Base-by-base conservation (phyloP, 1,140 invertebrate genomes). In the Saxidomus purpurata region DNA sequence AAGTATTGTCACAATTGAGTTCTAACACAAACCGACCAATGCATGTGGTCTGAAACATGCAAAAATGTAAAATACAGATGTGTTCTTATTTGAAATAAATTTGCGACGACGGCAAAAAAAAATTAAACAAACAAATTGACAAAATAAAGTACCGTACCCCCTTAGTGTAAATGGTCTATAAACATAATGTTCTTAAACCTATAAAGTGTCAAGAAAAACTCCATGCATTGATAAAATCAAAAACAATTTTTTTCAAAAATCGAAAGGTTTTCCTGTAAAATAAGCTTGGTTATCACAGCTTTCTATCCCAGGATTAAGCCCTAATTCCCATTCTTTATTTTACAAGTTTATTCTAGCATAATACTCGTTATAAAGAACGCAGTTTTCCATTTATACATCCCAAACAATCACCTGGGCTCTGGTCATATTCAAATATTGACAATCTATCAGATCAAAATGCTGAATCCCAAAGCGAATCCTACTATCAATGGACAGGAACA, bases 371-470 rank as follows among this genome's bases (percentile, higher is more conserved):
- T 63, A 63, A 63, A 63, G 59, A 63, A 28, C n/a, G n/a, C 59
- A 63, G 59, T 8, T 63, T 63, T 63, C 59, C 59, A 63, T 63
- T 59, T 28, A 63, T n/a, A n/a, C 19, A n/a, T n/a, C n/a, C 25
- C 6, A 28, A 63, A 25, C 19, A 28, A 63, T 63, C 59, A 63
- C 59, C 59, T 63, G 59, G 34, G 67, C 36, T 36, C 6, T 71
- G 22, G 13, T 71, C 17, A 17, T 49, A 52, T 49, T 79, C 49
- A 79, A 79, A 79, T 79, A 79, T 79, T 79, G 40, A 79, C 76
- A 49, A 79, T 34, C 43, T 31, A 47, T 52, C 49, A 55, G n/a
- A 79, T 79, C 69, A 74, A 74, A 63, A 25, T 63, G 59, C 28
- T 19, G 34, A 71, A 71, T 71, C 67, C 67, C 61, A 11, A 25